phyloP scores from a whole-genome alignment of 2,113 vertebrate genomes.

The human (Homo sapiens) region DNA sequence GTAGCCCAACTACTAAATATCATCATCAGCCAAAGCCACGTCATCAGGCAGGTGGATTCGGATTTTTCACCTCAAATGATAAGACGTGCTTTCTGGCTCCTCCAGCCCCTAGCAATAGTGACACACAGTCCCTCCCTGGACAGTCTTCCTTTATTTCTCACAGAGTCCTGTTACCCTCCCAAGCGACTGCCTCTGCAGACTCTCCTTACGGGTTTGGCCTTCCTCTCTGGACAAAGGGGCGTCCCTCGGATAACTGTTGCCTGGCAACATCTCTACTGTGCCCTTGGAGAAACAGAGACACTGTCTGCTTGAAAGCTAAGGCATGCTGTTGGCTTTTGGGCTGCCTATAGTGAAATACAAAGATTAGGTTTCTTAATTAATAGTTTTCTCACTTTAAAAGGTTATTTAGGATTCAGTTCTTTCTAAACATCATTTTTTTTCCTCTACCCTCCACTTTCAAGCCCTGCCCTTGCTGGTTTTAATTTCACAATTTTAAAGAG shows the following conservation, averaged over 20 bases:
- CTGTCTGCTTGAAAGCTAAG: background rate
- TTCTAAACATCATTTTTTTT: background rate
- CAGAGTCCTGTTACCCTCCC: background rate
- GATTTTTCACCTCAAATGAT: background rate
- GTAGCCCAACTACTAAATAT: background rate
- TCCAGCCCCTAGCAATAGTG: background rate
- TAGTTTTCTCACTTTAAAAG: background rate
- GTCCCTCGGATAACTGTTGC: background rate
- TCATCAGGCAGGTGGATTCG: background rate
- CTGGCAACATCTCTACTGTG: background rate
- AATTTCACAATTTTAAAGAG: background rate
- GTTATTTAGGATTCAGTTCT: background rate
- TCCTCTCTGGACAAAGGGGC: background rate
- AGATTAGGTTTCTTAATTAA: background rate
- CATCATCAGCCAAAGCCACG: background rate
- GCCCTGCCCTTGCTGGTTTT: background rate
- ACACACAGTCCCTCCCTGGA: background rate
- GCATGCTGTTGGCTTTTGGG: background rate
- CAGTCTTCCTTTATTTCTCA: background rate
- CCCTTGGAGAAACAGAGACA: background rate
- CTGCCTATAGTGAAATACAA: background rate
- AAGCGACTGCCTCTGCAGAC: background rate
- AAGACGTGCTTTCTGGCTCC: background rate
- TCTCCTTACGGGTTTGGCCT: background rate
- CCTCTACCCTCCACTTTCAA: background rate